Conservation (phyloP, 2,888 invertebrate species). For the Lochmaea crataegi region DNA sequence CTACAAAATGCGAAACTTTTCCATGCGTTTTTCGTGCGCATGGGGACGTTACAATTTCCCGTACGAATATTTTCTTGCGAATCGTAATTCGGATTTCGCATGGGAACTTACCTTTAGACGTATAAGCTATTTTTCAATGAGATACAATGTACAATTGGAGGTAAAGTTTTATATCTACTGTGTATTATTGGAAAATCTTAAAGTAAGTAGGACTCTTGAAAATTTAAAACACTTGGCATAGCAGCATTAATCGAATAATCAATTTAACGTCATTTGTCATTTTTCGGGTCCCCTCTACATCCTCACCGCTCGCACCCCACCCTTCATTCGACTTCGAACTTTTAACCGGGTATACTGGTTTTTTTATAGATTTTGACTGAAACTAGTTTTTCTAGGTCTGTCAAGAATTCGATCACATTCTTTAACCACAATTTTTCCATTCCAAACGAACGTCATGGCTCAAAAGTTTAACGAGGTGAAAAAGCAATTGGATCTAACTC, state of each 20-base stretch:
- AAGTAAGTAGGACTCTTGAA: neutral
- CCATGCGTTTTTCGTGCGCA: too few relatives aligned
- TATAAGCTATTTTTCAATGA: too few relatives aligned
- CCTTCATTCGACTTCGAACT: neutral
- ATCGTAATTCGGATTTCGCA: too few relatives aligned
- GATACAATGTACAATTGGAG: too few relatives aligned
- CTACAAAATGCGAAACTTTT: too few relatives aligned
- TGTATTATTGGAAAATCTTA: neutral
- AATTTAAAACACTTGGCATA: neutral
- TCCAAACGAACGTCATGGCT: slow-evolving; percentile 57
- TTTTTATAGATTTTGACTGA: slow-evolving; percentile 18
- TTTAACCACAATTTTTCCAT: slow-evolving; percentile 7
- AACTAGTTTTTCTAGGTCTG: neutral
- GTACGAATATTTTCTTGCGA: too few relatives aligned
- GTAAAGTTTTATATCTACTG: too few relatives aligned
- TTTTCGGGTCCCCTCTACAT: neutral
- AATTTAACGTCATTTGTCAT: neutral
- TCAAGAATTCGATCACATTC: slow-evolving; percentile 2
- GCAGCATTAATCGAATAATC: neutral
- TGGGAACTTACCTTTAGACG: too few relatives aligned
- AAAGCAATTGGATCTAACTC: slow-evolving; percentile 70
- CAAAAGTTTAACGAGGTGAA: slow-evolving; percentile 69
- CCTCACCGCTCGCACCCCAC: neutral
- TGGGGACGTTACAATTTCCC: too few relatives aligned
- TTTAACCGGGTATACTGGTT: slow-evolving; percentile 13